These are phyloP conservation scores for Thymallus thymallus DNA, from an alignment of 2,113 vertebrate genomes.

Conservation along the genomic window DNA sequence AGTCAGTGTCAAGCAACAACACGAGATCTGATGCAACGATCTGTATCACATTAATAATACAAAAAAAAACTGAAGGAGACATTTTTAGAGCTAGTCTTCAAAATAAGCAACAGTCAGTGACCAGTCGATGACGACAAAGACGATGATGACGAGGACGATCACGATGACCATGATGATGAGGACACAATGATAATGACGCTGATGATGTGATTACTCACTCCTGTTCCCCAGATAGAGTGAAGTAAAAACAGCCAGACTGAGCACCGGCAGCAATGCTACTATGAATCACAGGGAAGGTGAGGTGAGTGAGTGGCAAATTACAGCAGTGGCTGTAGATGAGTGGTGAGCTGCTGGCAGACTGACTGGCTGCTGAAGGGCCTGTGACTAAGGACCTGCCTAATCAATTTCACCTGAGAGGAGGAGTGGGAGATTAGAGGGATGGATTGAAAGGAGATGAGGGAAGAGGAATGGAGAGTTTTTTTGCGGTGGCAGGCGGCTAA, in stretches of 20 bases:
- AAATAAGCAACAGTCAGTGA: no score
- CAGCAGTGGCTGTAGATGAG: background rate
- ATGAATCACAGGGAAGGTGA: background rate
- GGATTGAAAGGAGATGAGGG: no score
- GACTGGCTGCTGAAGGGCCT: background rate
- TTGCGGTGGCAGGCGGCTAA: background rate
- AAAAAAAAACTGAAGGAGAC: no score
- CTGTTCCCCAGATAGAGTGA: background rate
- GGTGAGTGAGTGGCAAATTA: background rate
- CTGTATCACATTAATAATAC: no score
- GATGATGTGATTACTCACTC: background rate
- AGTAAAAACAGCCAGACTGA: background rate
- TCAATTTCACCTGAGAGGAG: slow-evolving; percentile 1
- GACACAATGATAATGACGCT: background rate
- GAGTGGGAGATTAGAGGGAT: background rate
- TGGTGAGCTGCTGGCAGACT: background rate
- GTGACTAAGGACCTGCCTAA: slow-evolving; percentile 1
- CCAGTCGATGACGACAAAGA: no score
- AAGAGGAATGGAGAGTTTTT: background rate
- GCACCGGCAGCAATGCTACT: background rate
- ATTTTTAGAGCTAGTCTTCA: no score
- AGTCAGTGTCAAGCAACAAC: background rate
- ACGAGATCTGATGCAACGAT: no score
- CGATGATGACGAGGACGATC: background rate
- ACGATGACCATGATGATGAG: background rate